Conservation (phyloP, 2,888 invertebrate genomes). For the Torymus tubicola region DNA sequence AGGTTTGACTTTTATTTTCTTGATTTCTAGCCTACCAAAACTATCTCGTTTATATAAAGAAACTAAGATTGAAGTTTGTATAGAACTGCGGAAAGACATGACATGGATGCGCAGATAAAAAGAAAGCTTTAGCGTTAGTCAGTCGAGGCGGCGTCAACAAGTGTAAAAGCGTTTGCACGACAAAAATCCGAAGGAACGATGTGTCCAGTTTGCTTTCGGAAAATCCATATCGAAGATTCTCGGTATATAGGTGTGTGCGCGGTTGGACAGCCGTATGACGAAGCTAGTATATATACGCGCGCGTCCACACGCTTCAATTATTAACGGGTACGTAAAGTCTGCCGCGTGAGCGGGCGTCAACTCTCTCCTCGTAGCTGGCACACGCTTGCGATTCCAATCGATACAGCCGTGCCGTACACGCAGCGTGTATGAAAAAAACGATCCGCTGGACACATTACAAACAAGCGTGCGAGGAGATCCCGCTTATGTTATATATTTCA, state of each 20-base stretch:
- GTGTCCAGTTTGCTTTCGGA: not conserved
- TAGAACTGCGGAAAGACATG: no score
- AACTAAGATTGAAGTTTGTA: no score
- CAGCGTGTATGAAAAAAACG: no score
- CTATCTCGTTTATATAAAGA: no score
- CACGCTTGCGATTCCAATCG: not conserved
- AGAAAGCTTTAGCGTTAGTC: no score
- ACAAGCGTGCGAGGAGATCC: not conserved
- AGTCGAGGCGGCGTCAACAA: not conserved
- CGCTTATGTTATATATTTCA: no score
- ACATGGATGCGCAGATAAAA: no score
- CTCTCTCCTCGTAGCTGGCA: not conserved
- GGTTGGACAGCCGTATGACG: not conserved
- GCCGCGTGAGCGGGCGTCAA: not conserved
- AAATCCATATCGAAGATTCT: slow-evolving; percentile 29
- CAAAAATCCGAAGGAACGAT: not conserved
- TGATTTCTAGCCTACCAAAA: no score
- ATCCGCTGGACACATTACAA: not conserved
- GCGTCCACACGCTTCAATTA: slow-evolving; percentile 5
- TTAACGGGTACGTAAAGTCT: slow-evolving; percentile 16
- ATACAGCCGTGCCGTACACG: not conserved
- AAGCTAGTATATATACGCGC: not conserved
- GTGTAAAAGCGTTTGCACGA: slow-evolving; percentile 3
- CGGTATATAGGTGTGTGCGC: not conserved
- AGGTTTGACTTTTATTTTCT: no score